A percentile compares a stretch with the other conserved stretches of the same genome.
Evolutionary conservation across 2,113 vertebrate species (phyloP).

Genomic region (Hippoglossus stenolepis): DNA sequence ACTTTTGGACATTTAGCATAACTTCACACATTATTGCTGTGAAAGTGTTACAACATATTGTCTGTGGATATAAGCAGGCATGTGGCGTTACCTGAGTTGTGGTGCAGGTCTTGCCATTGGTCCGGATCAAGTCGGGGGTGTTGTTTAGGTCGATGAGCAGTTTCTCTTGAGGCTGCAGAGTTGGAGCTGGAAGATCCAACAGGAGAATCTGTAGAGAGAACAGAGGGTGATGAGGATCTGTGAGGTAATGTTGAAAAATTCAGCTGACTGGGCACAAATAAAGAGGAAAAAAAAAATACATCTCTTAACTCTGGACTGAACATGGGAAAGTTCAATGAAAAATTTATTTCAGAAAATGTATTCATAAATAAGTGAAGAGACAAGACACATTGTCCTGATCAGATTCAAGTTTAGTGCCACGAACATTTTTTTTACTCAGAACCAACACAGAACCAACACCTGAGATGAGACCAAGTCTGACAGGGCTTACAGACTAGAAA

Average conservation of each 20-base stretch:
- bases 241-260: not conserved
- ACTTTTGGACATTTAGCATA: not conserved
- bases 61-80: not conserved
- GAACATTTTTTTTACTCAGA: too few species aligned
- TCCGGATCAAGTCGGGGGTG: constrained; percentile 79
- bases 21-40: not conserved
- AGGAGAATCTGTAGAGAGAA: constrained; percentile 74
- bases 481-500: too few species aligned
- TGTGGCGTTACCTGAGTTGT: constrained; percentile 45
- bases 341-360: too few species aligned
- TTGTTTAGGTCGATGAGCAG: constrained; percentile 84
- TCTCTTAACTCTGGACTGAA: too few species aligned
- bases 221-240: not conserved
- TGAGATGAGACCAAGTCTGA: too few species aligned
- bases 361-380: too few species aligned
- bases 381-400: too few species aligned
- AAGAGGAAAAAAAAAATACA: too few species aligned
- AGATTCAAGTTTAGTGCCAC: too few species aligned
- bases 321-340: too few species aligned
- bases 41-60: not conserved
- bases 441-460: too few species aligned
- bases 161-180: constrained; percentile 73
- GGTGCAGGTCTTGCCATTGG: constrained; percentile 64
- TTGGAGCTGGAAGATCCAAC: constrained; percentile 78
- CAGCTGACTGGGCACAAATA: not conserved